These are phyloP conservation scores for Chaetura pelagica DNA, from an alignment of 2,113 vertebrate species.

Conservation along the genomic window DNA sequence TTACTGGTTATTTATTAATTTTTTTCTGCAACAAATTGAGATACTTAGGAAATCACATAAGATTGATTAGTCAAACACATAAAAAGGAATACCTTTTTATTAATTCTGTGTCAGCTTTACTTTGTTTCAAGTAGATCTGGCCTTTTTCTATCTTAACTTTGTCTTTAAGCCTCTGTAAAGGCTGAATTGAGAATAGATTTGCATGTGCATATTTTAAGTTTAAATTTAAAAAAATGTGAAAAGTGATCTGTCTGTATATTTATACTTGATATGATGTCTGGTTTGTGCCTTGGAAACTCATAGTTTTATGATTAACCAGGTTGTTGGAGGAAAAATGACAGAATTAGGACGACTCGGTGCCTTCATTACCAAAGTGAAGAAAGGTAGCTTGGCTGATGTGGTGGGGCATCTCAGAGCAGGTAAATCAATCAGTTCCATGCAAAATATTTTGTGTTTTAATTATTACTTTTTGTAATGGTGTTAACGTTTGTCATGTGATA, in stretches of 20 bases:
- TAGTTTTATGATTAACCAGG: conserved; percentile 77
- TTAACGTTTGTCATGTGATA: neutral
- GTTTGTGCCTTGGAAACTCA: conserved; percentile 22
- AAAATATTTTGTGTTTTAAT: neutral
- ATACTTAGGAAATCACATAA: neutral
- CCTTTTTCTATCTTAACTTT: neutral
- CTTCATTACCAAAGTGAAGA: conserved; percentile 99
- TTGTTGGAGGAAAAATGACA: conserved; percentile 98
- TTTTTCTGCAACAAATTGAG: neutral
- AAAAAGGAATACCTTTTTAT: neutral
- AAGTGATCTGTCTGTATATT: neutral
- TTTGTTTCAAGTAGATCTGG: neutral
- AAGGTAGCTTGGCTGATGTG: conserved; percentile 96
- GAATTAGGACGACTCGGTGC: conserved; percentile 94
- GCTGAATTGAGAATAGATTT: neutral
- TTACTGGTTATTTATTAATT: neutral
- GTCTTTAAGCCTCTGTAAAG: neutral
- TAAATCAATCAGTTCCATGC: conserved; percentile 55
- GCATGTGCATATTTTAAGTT: neutral
- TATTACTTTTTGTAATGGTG: neutral
- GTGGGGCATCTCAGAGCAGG: conserved; percentile 97
- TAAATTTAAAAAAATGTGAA: neutral
- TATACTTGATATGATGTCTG: neutral
- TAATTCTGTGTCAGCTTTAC: neutral
- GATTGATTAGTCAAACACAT: neutral